Evolutionary conservation across 2,797 vertebrate species (phyloP).

Genomic region (Steatocranus sp.): DNA sequence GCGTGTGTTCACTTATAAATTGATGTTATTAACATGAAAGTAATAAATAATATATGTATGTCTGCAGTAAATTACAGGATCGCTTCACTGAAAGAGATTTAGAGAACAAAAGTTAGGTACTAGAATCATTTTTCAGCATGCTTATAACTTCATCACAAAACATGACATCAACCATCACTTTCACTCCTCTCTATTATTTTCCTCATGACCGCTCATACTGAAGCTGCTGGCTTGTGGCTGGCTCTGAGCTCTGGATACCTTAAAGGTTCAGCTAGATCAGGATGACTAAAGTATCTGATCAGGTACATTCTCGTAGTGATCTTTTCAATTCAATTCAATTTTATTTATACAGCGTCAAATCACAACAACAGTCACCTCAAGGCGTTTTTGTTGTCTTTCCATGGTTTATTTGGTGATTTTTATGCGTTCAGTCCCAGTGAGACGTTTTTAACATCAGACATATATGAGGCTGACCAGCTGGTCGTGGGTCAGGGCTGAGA

Average conservation of each 20-base stretch:
- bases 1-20: not conserved
- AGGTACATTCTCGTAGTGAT: not conserved
- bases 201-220: not conserved
- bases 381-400: not conserved
- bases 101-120: not conserved
- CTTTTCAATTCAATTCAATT: not conserved
- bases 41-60: not conserved
- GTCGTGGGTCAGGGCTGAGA: not conserved
- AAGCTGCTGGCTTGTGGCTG: not conserved
- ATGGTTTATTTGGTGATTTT: not conserved
- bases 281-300: not conserved
- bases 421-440: not conserved
- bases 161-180: not conserved
- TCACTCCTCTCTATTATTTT: not conserved
- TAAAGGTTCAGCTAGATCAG: not conserved
- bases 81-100: not conserved
- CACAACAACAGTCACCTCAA: not conserved
- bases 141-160: not conserved
- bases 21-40: not conserved
- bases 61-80: not conserved
- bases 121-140: not conserved
- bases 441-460: not conserved
- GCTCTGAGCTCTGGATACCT: not conserved
- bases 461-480: not conserved
- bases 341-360: not conserved